Evolutionary conservation across 2,888 invertebrate genomes (phyloP).

Genomic region (Caenorhabditis afra): DNA sequence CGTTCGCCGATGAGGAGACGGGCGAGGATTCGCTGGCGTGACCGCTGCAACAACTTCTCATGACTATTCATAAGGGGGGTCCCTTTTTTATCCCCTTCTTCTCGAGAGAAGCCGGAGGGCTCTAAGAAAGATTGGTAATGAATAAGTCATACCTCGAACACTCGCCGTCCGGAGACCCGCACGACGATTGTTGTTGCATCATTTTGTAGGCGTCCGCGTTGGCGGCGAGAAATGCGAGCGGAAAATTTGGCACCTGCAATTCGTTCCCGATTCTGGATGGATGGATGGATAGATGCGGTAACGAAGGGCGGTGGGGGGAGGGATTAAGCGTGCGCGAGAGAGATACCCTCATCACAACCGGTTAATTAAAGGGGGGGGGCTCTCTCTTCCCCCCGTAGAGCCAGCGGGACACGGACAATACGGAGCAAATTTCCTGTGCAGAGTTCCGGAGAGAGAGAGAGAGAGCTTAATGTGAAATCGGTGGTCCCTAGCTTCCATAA

Average conservation of each 20-base stretch:
- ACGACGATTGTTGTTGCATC: slow-evolving; percentile 21
- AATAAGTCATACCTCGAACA: slow-evolving; percentile 37
- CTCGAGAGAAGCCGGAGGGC: too few species aligned
- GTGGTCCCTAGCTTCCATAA: too few species aligned
- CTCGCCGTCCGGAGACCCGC: slow-evolving; percentile 50
- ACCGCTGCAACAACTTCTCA: slow-evolving; percentile 37
- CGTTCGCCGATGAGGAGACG: neutral
- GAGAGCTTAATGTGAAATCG: too few species aligned
- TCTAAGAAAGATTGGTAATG: too few species aligned
- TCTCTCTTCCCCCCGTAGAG: neutral
- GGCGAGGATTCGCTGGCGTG: slow-evolving; percentile 64
- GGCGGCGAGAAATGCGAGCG: slow-evolving; percentile 53
- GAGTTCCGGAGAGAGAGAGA: too few species aligned
- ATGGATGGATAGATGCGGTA: too few species aligned
- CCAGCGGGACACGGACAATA: neutral
- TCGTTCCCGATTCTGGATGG: neutral
- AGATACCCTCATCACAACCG: neutral
- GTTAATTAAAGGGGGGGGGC: slow-evolving; percentile 20
- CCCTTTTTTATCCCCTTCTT: too few species aligned
- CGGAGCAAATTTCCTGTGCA: too few species aligned
- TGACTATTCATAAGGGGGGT: neutral
- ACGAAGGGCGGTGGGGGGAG: neutral
- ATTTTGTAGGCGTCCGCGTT: slow-evolving; percentile 47
- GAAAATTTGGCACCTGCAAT: slow-evolving; percentile 62
- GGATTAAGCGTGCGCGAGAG: slow-evolving; percentile 29